Percentiles rank a stretch among this genome's conserved stretches.
These are phyloP conservation scores for Rapana venosa DNA, from an alignment of 2,888 invertebrate species.

Conservation along the genomic window DNA sequence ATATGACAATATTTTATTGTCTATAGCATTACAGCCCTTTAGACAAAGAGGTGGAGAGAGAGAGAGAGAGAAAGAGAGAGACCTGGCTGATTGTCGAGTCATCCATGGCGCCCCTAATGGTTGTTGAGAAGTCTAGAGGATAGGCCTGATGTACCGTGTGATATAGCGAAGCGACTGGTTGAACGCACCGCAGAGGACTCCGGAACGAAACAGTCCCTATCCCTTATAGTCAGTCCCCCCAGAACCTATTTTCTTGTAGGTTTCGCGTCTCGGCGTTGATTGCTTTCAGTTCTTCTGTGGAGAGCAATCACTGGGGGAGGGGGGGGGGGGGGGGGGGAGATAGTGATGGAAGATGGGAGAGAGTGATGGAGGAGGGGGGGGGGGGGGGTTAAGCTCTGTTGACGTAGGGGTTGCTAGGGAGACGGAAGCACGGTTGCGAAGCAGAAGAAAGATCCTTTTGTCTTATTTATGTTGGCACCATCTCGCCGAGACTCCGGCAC, in stretches of 20 bases:
- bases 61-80: too few relatives aligned
- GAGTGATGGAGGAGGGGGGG: not conserved
- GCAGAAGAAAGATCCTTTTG: not conserved
- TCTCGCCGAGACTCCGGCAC: not conserved
- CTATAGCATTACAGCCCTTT: too few relatives aligned
- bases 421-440: not conserved
- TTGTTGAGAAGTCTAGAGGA: too few relatives aligned
- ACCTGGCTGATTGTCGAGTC: too few relatives aligned
- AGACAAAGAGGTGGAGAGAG: too few relatives aligned
- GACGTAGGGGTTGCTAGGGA: constrained; percentile 32
- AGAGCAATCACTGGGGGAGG: not conserved
- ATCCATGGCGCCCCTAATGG: too few relatives aligned
- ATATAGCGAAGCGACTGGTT: too few relatives aligned
- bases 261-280: not conserved
- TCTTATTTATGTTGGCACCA: not conserved
- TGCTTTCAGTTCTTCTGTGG: not conserved
- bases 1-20: too few relatives aligned
- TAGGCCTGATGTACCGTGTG: too few relatives aligned
- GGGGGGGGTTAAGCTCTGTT: not conserved
- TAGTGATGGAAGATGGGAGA: not conserved
- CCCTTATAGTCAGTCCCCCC: not conserved
- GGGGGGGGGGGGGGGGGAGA: not conserved
- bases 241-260: not conserved
- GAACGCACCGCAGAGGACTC: too few relatives aligned
- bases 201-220: too few relatives aligned